These are phyloP conservation scores for Lutjanus campechanus DNA, from an alignment of 2,797 vertebrate genomes.

Conservation along the genomic window DNA sequence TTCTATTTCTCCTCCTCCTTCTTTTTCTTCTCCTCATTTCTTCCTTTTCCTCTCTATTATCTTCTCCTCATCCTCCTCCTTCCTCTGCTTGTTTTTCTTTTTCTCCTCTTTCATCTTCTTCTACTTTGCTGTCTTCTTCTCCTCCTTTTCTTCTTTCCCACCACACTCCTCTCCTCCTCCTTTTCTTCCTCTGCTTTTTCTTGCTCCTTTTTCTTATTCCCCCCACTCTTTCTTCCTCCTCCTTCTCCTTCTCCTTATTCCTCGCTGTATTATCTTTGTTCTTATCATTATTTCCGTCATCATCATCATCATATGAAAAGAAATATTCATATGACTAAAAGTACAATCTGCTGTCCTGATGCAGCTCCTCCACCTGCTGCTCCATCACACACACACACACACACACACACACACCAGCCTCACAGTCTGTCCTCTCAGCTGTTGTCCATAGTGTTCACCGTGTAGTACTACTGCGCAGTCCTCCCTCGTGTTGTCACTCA, in stretches of 20 bases:
- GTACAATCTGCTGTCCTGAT: neutral
- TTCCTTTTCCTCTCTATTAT: neutral
- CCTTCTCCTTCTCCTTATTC: neutral
- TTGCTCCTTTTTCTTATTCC: accelerated
- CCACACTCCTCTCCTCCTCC: neutral
- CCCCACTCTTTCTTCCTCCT: neutral
- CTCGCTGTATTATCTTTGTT: neutral
- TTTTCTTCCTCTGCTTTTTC: too few relatives aligned
- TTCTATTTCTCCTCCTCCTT: neutral
- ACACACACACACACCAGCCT: neutral
- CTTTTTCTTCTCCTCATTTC: too few relatives aligned
- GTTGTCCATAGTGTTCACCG: neutral
- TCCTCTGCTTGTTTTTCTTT: neutral
- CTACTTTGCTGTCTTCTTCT: too few relatives aligned
- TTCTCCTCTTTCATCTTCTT: neutral
- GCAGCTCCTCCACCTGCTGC: neutral
- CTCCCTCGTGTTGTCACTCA: slow-evolving; percentile 1
- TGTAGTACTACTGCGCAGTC: neutral
- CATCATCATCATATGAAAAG: neutral
- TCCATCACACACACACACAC: slow-evolving; percentile 7
- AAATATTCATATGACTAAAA: neutral
- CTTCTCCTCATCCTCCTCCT: neutral
- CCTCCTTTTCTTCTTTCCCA: neutral
- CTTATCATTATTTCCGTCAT: neutral
- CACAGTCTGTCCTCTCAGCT: slow-evolving; percentile 10